phyloP scores from a whole-genome alignment of 2,113 vertebrate genomes.

The Tetraodon nigroviridis region DNA sequence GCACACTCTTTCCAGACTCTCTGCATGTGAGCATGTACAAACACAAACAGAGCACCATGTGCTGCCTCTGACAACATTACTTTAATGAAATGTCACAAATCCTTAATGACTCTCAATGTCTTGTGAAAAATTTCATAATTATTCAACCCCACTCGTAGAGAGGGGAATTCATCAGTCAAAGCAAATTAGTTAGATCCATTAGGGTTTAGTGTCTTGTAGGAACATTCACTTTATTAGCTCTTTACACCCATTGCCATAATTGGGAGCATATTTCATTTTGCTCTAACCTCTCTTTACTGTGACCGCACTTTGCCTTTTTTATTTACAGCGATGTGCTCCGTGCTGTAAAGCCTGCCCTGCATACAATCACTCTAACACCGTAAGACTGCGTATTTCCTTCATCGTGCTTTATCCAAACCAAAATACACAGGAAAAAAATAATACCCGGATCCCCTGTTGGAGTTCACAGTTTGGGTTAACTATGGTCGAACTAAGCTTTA shows the following conservation, averaged over 20 bases:
- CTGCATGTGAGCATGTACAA: conserved; percentile 51
- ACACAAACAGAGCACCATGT: conserved; percentile 69
- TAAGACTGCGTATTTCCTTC: no score
- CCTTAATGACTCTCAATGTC: conserved; percentile 83
- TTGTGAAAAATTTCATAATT: conserved; percentile 93
- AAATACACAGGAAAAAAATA: no score
- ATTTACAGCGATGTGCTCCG: conserved; percentile 74
- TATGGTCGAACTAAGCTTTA: no score
- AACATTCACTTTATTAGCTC: conserved; percentile 95
- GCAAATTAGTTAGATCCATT: conserved; percentile 98
- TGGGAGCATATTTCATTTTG: conserved; percentile 97
- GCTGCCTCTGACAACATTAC: conserved; percentile 75
- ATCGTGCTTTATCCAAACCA: no score
- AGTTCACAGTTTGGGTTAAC: no score
- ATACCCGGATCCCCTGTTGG: no score
- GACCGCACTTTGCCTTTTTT: conserved; percentile 84
- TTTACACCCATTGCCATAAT: conserved; percentile 99
- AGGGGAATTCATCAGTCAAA: conserved; percentile 95
- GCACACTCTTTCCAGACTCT: conserved; percentile 50
- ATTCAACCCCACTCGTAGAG: conserved; percentile 85
- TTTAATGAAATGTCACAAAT: conserved; percentile 79
- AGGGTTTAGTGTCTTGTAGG: conserved; percentile 91
- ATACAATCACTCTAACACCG: not conserved
- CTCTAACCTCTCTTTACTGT: conserved; percentile 84
- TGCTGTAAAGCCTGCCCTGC: not conserved